Evolutionary conservation across 2,888 invertebrate species (phyloP).

Genomic region (Leptopilina syphax): DNA sequence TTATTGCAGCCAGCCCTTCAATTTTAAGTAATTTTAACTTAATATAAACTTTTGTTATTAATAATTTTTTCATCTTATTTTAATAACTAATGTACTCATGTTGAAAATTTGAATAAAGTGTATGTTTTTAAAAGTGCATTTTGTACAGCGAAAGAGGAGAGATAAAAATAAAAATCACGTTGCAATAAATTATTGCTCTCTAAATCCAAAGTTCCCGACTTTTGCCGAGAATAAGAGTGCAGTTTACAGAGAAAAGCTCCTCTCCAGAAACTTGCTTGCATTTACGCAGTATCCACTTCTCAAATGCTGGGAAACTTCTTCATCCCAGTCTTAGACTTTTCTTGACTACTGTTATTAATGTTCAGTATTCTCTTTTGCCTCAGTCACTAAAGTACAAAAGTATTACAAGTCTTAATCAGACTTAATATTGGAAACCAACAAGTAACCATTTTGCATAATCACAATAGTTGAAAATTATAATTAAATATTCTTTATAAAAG

Average conservation of each 20-base stretch:
- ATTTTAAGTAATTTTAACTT: too few species aligned
- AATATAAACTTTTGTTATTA: too few species aligned
- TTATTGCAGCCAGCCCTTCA: too few species aligned
- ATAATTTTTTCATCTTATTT: too few species aligned
- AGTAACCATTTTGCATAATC: background rate
- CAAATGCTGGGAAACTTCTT: slow-evolving; percentile 57
- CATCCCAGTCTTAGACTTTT: slow-evolving; percentile 60
- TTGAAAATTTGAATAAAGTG: too few species aligned
- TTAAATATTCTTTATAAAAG: background rate
- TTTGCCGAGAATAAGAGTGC: slow-evolving; percentile 43
- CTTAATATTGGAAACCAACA: slow-evolving; percentile 53
- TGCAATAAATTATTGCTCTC: slow-evolving; percentile 27
- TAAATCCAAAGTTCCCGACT: slow-evolving; percentile 40
- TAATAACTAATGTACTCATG: too few species aligned
- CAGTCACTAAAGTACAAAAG: slow-evolving; percentile 43
- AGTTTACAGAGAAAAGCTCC: slow-evolving; percentile 41
- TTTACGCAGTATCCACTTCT: slow-evolving; percentile 50
- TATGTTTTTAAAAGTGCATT: background rate
- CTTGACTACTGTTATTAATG: slow-evolving; percentile 61
- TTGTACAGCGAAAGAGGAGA: background rate
- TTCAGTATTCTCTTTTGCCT: slow-evolving; percentile 53
- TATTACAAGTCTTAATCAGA: slow-evolving; percentile 55
- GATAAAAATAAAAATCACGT: slow-evolving; percentile 14
- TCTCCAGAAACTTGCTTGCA: slow-evolving; percentile 48
- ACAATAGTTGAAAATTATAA: background rate